These are phyloP conservation scores for Cryptocheilus praepositus DNA, from an alignment of 2,888 invertebrate species.

Conservation along the genomic window DNA sequence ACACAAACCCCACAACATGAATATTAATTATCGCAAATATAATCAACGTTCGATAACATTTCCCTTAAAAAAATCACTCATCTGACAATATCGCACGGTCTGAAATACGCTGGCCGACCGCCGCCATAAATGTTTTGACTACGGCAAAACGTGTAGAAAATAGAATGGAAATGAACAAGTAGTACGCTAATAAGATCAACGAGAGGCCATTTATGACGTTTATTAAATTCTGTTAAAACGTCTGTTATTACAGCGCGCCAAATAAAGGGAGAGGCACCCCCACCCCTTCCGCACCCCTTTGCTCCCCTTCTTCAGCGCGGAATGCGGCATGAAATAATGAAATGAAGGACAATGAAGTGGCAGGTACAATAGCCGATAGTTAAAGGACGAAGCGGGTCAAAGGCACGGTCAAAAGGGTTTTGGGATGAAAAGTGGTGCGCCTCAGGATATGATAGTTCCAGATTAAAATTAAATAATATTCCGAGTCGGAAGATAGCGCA, in stretches of 20 bases:
- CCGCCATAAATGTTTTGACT: not conserved
- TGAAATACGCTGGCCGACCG: no score
- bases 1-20: no score
- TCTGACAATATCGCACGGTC: no score
- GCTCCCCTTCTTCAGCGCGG: slow-evolving; percentile 24
- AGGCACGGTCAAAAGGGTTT: slow-evolving; percentile 4
- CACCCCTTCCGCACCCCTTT: slow-evolving; percentile 2
- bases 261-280: slow-evolving; percentile 52
- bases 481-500: no score
- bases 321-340: slow-evolving; percentile 68
- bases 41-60: no score
- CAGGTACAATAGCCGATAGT: slow-evolving; percentile 67
- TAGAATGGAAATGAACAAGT: slow-evolving; percentile 31
- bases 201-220: slow-evolving; percentile 67
- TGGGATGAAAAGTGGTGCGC: slow-evolving; percentile 1
- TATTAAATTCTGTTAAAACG: slow-evolving; percentile 72
- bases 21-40: no score
- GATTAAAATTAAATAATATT: no score
- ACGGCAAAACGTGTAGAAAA: no score
- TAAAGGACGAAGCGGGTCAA: slow-evolving; percentile 37
- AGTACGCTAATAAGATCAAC: slow-evolving; percentile 60
- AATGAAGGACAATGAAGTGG: slow-evolving; percentile 70
- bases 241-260: slow-evolving; percentile 65
- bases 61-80: no score
- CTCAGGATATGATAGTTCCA: not conserved